A percentile compares a stretch with the other conserved stretches of the same genome.
These are phyloP conservation scores for Pammene aurita DNA, from an alignment of 2,888 invertebrate genomes.

Conservation along the genomic window DNA sequence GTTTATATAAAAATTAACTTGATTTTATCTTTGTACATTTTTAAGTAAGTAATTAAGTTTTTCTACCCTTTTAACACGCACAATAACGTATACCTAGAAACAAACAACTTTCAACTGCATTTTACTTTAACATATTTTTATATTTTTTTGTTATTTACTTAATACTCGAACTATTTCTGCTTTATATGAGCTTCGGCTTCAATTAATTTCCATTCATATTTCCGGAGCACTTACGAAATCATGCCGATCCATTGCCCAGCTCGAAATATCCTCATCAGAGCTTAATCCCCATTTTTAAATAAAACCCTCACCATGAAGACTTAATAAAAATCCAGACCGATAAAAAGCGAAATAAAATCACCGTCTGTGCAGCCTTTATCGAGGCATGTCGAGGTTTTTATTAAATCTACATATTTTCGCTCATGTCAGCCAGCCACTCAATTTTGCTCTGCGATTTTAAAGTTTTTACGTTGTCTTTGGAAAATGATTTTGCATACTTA, in stretches of 20 bases:
- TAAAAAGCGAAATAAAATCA: constrained; percentile 41
- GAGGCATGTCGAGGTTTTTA: constrained; percentile 38
- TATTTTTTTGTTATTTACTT: too few species aligned
- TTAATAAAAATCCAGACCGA: constrained; percentile 37
- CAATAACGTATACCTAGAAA: too few species aligned
- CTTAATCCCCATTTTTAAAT: constrained; percentile 33
- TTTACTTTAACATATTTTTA: too few species aligned
- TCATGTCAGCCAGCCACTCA: constrained; percentile 31
- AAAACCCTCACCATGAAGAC: constrained; percentile 27
- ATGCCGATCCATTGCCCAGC: constrained; percentile 13
- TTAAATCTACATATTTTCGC: constrained; percentile 41
- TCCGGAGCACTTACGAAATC: constrained; percentile 13
- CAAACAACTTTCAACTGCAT: too few species aligned
- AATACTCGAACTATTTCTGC: not conserved
- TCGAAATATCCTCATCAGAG: constrained; percentile 17
- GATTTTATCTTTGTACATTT: too few species aligned
- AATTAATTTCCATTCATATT: constrained; percentile 8
- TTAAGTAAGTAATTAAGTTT: too few species aligned
- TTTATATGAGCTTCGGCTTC: not conserved
- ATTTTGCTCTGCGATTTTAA: constrained; percentile 29
- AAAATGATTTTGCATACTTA: constrained; percentile 29
- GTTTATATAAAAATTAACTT: too few species aligned
- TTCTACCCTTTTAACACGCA: too few species aligned
- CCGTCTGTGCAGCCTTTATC: constrained; percentile 35
- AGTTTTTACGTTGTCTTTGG: constrained; percentile 31